Evolutionary conservation across 2,888 invertebrate species (phyloP).

Genomic region (Ctenicera cuprea): DNA sequence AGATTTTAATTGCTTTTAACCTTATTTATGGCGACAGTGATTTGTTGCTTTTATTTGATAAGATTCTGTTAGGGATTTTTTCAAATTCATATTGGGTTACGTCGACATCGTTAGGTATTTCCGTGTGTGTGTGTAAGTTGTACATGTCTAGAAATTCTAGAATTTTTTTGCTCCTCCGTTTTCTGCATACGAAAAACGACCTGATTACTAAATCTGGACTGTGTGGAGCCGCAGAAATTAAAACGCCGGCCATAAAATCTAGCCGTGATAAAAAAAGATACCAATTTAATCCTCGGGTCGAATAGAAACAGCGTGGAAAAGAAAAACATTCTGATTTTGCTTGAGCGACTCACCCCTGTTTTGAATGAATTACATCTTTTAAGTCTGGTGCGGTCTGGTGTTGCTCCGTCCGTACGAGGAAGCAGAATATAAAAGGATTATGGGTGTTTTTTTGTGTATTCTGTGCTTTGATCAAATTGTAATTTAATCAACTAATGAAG

Average conservation of each 20-base stretch:
- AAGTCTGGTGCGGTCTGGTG: conserved; percentile 3
- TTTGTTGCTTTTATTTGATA: conserved; percentile 50
- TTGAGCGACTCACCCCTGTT: conserved; percentile 41
- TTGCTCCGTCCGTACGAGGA: not conserved
- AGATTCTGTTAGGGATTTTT: conserved; percentile 40
- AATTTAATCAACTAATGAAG: no score
- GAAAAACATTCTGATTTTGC: conserved; percentile 46
- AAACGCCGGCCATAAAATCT: conserved; percentile 51
- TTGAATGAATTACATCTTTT: conserved; percentile 44
- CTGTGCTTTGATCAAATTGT: no score
- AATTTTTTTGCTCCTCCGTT: conserved; percentile 13
- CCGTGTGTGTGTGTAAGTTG: not conserved
- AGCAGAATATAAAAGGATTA: no score
- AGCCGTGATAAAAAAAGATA: conserved; percentile 51
- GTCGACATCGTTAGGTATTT: conserved; percentile 35
- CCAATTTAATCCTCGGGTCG: conserved; percentile 49
- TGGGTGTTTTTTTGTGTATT: no score
- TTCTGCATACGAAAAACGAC: conserved; percentile 43
- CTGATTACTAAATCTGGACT: conserved; percentile 51
- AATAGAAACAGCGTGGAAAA: conserved; percentile 47
- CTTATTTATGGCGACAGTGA: conserved; percentile 55
- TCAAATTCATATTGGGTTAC: conserved; percentile 38
- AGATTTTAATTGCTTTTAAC: conserved; percentile 54
- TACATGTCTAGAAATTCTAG: conserved; percentile 10
- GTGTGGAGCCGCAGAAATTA: conserved; percentile 51